Conservation (phyloP, 30 jellyfish, hydroid and myxozoan genomes). For the Aurelia aurita region DNA sequence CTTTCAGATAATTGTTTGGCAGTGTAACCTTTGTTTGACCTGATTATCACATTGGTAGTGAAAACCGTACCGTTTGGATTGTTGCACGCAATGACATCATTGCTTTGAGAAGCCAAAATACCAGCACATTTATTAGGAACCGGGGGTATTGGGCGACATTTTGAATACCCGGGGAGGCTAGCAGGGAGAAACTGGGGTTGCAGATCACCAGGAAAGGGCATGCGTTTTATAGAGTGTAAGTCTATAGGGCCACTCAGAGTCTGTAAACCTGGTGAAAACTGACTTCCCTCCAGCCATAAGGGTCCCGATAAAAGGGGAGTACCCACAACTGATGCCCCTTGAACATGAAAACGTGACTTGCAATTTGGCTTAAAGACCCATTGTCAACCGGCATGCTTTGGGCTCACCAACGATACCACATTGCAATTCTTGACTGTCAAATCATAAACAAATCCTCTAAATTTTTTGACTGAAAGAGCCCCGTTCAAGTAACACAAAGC, state of each 20-base stretch:
- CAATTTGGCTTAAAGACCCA: no score
- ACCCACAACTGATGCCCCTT: no score
- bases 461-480: no score
- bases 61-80: background rate
- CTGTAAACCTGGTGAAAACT: slow-evolving; percentile 20
- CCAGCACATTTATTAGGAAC: background rate
- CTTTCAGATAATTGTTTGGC: background rate
- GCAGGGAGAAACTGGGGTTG: background rate
- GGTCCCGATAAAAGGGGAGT: no score
- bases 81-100: background rate
- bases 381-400: no score
- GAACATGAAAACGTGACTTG: no score
- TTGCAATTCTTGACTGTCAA: no score
- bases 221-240: background rate
- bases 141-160: slow-evolving; percentile 30
- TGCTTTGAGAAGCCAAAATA: background rate
- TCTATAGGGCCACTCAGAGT: slow-evolving; percentile 33
- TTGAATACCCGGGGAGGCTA: background rate
- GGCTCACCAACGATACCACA: no score
- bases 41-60: background rate
- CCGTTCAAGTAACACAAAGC: no score
- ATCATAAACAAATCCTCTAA: no score
- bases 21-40: background rate
- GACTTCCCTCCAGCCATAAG: slow-evolving; percentile 26
- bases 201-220: slow-evolving; percentile 15